These are phyloP conservation scores for Andrena bucephala DNA, from an alignment of 2,888 invertebrate species.

Conservation along the genomic window DNA sequence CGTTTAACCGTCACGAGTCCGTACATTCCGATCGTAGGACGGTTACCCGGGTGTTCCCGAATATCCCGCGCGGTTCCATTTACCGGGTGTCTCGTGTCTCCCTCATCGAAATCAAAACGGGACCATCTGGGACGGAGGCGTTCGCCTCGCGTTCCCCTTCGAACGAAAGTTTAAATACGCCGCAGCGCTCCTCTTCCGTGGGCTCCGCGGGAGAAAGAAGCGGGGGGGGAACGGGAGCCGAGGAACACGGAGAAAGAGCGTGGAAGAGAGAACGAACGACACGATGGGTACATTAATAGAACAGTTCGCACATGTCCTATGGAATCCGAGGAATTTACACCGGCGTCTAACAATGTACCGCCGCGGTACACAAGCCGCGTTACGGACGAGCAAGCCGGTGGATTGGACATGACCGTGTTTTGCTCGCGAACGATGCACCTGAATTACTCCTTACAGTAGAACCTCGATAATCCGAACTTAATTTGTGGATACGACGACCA, in stretches of 20 bases:
- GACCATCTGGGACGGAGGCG: slow-evolving; percentile 50
- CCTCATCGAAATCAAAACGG: slow-evolving; percentile 51
- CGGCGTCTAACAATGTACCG: slow-evolving; percentile 68
- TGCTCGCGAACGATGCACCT: slow-evolving; percentile 24
- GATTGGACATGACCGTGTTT: slow-evolving; percentile 40
- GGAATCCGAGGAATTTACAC: slow-evolving; percentile 71
- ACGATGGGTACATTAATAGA: slow-evolving; percentile 77
- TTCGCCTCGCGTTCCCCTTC: slow-evolving; percentile 61
- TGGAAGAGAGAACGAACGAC: slow-evolving; percentile 51
- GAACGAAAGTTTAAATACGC: slow-evolving; percentile 66
- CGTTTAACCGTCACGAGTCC: slow-evolving; percentile 23
- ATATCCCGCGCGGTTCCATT: slow-evolving; percentile 51
- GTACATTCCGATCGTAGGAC: slow-evolving; percentile 20
- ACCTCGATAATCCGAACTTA: background rate
- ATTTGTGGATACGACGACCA: too few relatives aligned
- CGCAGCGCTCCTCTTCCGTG: slow-evolving; percentile 47
- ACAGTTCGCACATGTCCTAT: slow-evolving; percentile 73
- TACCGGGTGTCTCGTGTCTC: slow-evolving; percentile 66
- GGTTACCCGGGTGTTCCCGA: slow-evolving; percentile 13
- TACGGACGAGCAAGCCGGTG: slow-evolving; percentile 24
- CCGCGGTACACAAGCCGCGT: slow-evolving; percentile 42
- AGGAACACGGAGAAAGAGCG: slow-evolving; percentile 47
- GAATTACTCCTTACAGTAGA: background rate
- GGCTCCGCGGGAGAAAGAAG: slow-evolving; percentile 11
- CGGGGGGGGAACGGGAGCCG: slow-evolving; percentile 19